phyloP scores from a whole-genome alignment of 2,113 vertebrate species.

The Aphyosemion australe region DNA sequence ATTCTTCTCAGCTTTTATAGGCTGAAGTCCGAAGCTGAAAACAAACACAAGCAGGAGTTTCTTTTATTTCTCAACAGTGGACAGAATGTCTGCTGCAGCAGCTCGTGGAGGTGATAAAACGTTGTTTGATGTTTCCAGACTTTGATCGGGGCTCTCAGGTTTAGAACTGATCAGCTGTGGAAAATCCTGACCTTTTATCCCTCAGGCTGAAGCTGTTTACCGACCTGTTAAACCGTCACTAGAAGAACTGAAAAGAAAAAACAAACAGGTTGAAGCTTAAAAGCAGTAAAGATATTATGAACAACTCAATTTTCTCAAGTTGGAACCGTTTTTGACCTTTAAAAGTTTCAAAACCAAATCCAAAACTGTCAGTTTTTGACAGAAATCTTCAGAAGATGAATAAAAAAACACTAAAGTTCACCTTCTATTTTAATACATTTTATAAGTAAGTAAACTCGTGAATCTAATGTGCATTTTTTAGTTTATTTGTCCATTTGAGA shows the following conservation, averaged over 20 bases:
- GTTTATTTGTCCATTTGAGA: background rate
- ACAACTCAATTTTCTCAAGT: no score
- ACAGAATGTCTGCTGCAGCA: background rate
- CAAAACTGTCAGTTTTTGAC: no score
- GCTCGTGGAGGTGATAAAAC: background rate
- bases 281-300: no score
- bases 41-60: background rate
- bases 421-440: background rate
- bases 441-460: background rate
- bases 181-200: background rate
- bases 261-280: no score
- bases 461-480: background rate
- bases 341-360: no score
- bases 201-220: background rate
- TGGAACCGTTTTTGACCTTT: no score
- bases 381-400: no score
- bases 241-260: no score
- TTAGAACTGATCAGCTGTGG: background rate
- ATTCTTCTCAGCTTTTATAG: conserved; percentile 4
- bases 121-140: background rate
- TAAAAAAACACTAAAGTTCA: no score
- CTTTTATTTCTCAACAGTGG: background rate
- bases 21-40: background rate
- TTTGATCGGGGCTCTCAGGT: background rate
- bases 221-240: background rate